A percentile compares a stretch with the other conserved stretches of the same genome.
Conservation (phyloP, 2,888 invertebrate species). For the Antitype chi region DNA sequence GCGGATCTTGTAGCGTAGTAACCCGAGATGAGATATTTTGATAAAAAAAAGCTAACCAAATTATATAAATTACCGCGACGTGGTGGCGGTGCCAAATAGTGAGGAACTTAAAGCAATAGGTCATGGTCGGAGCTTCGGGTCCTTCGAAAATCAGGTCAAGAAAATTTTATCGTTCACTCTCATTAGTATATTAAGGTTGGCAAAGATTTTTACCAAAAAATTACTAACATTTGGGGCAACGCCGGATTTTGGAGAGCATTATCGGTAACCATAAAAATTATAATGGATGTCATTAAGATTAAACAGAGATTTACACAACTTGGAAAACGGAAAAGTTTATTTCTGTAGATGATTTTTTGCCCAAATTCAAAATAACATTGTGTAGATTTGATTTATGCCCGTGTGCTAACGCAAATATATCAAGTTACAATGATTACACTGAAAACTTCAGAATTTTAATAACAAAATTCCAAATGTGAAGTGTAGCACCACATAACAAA, state of each 20-base stretch:
- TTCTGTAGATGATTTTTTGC: no score
- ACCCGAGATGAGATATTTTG: slow-evolving; percentile 16
- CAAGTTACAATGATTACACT: background rate
- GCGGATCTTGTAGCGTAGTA: no score
- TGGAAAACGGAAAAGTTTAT: background rate
- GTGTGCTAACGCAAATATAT: background rate
- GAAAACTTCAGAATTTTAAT: slow-evolving; percentile 22
- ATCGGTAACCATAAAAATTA: no score
- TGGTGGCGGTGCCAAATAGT: slow-evolving; percentile 46
- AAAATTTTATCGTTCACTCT: slow-evolving; percentile 34
- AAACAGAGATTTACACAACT: background rate
- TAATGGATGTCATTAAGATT: background rate
- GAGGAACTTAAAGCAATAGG: slow-evolving; percentile 44
- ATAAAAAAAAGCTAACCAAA: slow-evolving; percentile 41
- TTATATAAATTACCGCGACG: slow-evolving; percentile 45
- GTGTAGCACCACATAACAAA: slow-evolving; percentile 62
- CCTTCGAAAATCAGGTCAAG: slow-evolving; percentile 60
- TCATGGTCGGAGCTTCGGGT: slow-evolving; percentile 46
- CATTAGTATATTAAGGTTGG: slow-evolving; percentile 18
- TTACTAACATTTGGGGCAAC: background rate
- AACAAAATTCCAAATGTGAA: slow-evolving; percentile 37
- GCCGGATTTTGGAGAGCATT: background rate
- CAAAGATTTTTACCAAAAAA: slow-evolving; percentile 3
- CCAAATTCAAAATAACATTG: background rate
- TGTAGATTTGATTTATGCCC: background rate